A percentile compares a stretch with the other conserved stretches of the same genome.
Conservation (phyloP, 2,888 invertebrate species). For the Dichetophora obliterata region DNA sequence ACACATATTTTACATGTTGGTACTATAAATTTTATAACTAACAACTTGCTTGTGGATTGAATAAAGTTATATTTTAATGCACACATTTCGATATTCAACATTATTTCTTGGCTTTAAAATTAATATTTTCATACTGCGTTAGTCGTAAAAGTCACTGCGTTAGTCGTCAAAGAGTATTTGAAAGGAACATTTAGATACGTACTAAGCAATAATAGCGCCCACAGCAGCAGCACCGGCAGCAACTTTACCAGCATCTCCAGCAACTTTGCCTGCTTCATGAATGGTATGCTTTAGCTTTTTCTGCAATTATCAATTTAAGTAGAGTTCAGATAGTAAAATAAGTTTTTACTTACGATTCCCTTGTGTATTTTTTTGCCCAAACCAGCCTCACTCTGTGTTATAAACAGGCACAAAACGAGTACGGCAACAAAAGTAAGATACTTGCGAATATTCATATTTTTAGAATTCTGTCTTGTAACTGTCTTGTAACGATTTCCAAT, state of each 20-base stretch:
- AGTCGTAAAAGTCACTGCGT: no score
- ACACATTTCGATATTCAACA: no score
- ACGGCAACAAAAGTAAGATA: not conserved
- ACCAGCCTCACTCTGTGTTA: conserved; percentile 13
- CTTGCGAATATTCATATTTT: conserved; percentile 15
- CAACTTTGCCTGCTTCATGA: conserved; percentile 46
- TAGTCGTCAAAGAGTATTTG: no score
- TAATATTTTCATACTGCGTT: no score
- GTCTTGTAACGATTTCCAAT: no score
- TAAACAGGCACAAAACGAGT: not conserved
- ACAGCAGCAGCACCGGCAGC: conserved; percentile 48
- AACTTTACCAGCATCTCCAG: conserved; percentile 45
- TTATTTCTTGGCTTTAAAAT: no score
- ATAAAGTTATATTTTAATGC: no score
- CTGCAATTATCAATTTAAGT: conserved; percentile 33
- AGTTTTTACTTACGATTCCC: not conserved
- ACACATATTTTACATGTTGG: no score
- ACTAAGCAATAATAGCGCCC: conserved; percentile 23
- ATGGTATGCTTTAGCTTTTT: conserved; percentile 49
- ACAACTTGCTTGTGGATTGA: no score
- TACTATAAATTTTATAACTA: no score
- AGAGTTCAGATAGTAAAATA: not conserved
- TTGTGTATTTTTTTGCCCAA: conserved; percentile 20
- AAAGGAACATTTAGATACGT: not conserved
- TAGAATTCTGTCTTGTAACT: not conserved